These are phyloP conservation scores for Cyanoliseus patagonus DNA, from an alignment of 2,113 vertebrate species.

Conservation along the genomic window DNA sequence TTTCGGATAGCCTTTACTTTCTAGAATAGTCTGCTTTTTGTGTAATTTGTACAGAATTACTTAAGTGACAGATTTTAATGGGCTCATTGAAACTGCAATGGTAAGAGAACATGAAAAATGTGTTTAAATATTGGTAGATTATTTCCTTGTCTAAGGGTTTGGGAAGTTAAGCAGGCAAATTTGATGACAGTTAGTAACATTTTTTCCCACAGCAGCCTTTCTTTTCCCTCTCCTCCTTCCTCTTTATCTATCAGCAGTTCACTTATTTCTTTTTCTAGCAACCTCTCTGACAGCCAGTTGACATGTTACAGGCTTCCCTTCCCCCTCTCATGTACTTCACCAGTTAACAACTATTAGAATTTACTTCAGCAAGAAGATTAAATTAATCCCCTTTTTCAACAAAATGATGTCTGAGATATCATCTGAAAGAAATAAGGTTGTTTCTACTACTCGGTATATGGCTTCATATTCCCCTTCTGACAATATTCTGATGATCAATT, in stretches of 20 bases:
- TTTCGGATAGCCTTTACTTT: background rate
- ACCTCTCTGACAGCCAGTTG: slow-evolving; percentile 32
- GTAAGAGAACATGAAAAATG: background rate
- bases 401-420: background rate
- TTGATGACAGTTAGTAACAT: slow-evolving; percentile 18
- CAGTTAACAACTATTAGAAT: background rate
- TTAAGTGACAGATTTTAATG: background rate
- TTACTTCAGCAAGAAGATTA: background rate
- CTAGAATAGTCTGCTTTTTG: background rate
- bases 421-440: background rate
- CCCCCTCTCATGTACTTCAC: background rate
- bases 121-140: background rate
- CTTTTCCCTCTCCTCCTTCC: background rate
- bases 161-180: slow-evolving; percentile 21
- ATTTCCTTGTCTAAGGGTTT: background rate
- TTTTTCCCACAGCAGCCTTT: slow-evolving; percentile 51
- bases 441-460: background rate
- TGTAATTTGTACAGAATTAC: background rate
- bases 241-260: slow-evolving; percentile 42
- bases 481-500: background rate
- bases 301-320: slow-evolving; percentile 33
- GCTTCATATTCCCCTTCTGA: background rate
- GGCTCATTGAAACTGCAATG: background rate
- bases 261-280: slow-evolving; percentile 29
- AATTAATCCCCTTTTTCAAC: background rate